A percentile compares a stretch with the other conserved stretches of the same genome.
phyloP scores from a whole-genome alignment of 2,797 vertebrate species.

The Ciconia nigra region DNA sequence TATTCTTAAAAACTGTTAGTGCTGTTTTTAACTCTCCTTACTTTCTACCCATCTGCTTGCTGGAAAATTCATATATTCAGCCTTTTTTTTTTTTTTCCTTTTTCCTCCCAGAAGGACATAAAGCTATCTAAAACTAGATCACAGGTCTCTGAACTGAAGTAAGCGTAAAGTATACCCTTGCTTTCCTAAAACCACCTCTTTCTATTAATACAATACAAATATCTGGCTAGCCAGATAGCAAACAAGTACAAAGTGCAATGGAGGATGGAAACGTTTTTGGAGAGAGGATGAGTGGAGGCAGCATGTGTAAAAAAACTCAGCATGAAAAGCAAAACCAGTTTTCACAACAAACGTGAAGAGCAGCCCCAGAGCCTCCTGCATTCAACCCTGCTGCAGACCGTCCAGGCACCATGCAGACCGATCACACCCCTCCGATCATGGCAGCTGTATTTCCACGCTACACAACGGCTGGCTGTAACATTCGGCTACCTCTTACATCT shows the following conservation, averaged over 20 bases:
- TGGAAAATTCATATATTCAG: neutral
- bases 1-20: neutral
- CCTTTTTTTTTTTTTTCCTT: neutral
- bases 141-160: neutral
- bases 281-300: neutral
- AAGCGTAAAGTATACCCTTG: neutral
- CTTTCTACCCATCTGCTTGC: neutral
- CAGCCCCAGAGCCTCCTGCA: neutral
- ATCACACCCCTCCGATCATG: fast-evolving
- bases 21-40: neutral
- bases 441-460: neutral
- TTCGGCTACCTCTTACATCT: neutral
- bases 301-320: neutral
- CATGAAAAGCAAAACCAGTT: neutral
- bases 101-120: neutral
- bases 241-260: neutral
- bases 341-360: neutral
- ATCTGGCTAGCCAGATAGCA: neutral
- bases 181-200: neutral
- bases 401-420: neutral
- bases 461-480: neutral
- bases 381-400: neutral
- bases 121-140: neutral
- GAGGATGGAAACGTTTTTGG: neutral
- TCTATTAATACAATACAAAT: neutral